Evolutionary conservation across 2,113 vertebrate species (phyloP).

Genomic region (Phodopus roborovskii): DNA sequence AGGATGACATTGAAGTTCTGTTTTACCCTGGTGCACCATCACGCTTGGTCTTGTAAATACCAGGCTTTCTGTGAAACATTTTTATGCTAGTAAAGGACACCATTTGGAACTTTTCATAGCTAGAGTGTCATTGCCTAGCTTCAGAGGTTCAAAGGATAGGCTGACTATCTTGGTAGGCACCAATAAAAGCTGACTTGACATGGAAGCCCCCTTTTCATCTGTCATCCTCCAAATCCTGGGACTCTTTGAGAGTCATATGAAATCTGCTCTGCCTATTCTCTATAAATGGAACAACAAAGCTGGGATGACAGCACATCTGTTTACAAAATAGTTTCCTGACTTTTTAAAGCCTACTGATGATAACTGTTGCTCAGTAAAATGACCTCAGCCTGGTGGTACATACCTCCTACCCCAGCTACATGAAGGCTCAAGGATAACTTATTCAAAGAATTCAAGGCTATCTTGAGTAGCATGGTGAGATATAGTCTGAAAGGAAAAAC

Average conservation of each 20-base stretch:
- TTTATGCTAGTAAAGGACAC: neutral
- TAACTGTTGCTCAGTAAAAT: neutral
- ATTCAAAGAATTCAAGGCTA: neutral
- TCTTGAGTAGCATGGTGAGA: neutral
- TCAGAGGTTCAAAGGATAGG: neutral
- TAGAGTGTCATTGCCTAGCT: neutral
- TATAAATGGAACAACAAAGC: neutral
- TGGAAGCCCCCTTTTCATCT: neutral
- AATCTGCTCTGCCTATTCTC: neutral
- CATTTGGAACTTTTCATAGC: neutral
- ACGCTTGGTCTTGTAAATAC: neutral
- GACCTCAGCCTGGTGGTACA: neutral
- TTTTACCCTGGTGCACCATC: neutral
- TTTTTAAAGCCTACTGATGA: neutral
- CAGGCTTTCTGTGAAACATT: neutral
- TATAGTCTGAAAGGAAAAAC: neutral
- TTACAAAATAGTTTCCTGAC: neutral
- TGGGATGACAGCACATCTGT: neutral
- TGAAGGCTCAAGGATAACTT: neutral
- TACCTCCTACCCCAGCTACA: neutral
- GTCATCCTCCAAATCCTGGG: neutral
- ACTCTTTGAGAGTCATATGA: neutral
- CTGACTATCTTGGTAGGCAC: neutral
- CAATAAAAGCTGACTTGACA: neutral
- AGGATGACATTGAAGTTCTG: neutral